Conservation (phyloP, 1,140 invertebrate genomes). For the Drosophila ohnishii region DNA sequence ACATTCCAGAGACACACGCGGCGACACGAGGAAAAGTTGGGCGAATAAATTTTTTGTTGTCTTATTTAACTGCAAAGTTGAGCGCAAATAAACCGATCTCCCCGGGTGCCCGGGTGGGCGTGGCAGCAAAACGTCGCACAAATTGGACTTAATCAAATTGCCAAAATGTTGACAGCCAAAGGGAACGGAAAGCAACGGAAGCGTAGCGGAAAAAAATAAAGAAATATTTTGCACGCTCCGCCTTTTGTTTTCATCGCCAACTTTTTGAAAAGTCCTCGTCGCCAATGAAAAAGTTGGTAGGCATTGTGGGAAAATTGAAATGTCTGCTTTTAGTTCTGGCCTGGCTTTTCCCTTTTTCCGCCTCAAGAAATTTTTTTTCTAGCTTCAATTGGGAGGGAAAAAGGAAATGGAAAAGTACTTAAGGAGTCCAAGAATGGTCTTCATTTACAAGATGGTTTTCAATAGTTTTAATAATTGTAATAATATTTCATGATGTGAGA, state of each 20-base stretch:
- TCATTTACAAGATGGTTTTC: not conserved
- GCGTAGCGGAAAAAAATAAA: slow-evolving; percentile 18
- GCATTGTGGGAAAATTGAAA: slow-evolving; percentile 34
- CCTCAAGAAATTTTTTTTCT: not conserved
- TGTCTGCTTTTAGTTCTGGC: slow-evolving; percentile 11
- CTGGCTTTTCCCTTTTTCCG: not conserved
- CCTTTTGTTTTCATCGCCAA: slow-evolving; percentile 52
- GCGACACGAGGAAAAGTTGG: slow-evolving; percentile 39
- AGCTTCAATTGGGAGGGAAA: not conserved
- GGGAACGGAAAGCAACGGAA: slow-evolving; percentile 8
- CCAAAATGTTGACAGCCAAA: slow-evolving; percentile 65
- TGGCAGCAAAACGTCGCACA: slow-evolving; percentile 60
- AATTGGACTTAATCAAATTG: slow-evolving; percentile 81
- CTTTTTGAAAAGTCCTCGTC: slow-evolving; percentile 24
- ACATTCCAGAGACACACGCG: slow-evolving; percentile 4
- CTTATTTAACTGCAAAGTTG: slow-evolving; percentile 75
- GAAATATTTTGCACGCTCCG: slow-evolving; percentile 63
- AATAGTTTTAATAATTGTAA: not conserved
- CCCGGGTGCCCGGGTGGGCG: slow-evolving; percentile 38
- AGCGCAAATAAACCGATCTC: slow-evolving; percentile 65
- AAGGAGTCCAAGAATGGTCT: not conserved
- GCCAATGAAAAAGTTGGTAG: slow-evolving; percentile 6
- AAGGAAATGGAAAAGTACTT: not conserved
- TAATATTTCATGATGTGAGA: not conserved
- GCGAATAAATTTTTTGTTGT: slow-evolving; percentile 44